Evolutionary conservation across 2,797 vertebrate species (phyloP).

Genomic region (Argyrosomus regius): DNA sequence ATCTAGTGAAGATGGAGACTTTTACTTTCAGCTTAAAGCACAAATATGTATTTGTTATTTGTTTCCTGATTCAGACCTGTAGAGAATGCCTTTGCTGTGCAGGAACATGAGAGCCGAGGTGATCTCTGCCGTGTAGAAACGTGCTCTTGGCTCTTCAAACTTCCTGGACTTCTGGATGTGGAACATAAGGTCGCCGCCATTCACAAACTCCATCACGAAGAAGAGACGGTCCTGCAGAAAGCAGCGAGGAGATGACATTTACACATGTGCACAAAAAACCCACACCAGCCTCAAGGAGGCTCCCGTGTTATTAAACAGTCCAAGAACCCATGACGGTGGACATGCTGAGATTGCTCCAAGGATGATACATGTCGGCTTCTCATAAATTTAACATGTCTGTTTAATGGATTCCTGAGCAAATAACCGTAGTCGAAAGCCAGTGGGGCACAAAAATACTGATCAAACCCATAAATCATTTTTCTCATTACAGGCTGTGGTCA

Average conservation of each 20-base stretch:
- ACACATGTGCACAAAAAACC: constrained; percentile 29
- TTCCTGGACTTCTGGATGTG: constrained; percentile 99
- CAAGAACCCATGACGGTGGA: constrained; percentile 28
- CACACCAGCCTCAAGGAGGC: background rate
- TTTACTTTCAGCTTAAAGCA: background rate
- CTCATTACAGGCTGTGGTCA: constrained; percentile 58
- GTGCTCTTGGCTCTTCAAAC: constrained; percentile 93
- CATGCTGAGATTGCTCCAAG: constrained; percentile 32
- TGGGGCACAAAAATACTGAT: constrained; percentile 44
- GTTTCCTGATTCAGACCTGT: constrained; percentile 86
- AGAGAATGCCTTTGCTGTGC: constrained; percentile 95
- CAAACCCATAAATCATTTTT: constrained; percentile 69
- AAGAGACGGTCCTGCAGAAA: constrained; percentile 90
- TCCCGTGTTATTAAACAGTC: constrained; percentile 40
- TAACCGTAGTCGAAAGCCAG: constrained; percentile 38
- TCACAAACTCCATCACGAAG: constrained; percentile 99
- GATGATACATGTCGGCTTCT: constrained; percentile 35
- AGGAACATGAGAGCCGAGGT: constrained; percentile 98
- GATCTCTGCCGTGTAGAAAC: constrained; percentile 97
- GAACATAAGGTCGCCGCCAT: constrained; percentile 98
- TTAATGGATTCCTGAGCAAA: constrained; percentile 54
- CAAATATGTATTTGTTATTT: background rate
- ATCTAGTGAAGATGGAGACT: background rate
- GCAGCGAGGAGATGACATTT: constrained; percentile 38
- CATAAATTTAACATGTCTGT: constrained; percentile 48